Conservation (phyloP, 2,888 invertebrate species). For the Neoaliturus tenellus region DNA sequence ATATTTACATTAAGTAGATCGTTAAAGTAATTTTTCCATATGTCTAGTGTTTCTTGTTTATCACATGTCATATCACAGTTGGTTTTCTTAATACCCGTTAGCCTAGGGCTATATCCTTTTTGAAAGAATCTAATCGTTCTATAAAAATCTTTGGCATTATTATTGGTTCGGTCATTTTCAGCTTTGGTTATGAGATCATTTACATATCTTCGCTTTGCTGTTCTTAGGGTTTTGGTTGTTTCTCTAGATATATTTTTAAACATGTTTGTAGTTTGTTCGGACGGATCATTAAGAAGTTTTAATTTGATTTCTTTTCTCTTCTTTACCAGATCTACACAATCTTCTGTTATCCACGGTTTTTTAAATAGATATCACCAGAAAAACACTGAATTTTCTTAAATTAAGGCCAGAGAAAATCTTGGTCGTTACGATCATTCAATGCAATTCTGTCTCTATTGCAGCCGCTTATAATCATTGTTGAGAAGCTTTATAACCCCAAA, state of each 20-base stretch:
- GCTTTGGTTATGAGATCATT: conserved; percentile 30
- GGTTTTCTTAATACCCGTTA: conserved; percentile 3
- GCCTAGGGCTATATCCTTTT: conserved; percentile 17
- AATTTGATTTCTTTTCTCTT: too few species aligned
- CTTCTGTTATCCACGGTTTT: too few species aligned
- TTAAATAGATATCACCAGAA: too few species aligned
- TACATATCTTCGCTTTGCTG: conserved; percentile 4
- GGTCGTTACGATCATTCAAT: too few species aligned
- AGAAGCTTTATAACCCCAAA: too few species aligned
- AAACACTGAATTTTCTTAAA: too few species aligned
- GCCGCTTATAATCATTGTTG: too few species aligned
- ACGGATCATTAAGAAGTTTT: background rate
- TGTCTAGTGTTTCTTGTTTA: conserved; percentile 77
- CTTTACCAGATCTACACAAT: too few species aligned
- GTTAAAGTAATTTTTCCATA: conserved; percentile 23
- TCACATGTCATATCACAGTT: conserved; percentile 72
- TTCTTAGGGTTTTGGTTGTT: background rate
- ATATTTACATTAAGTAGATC: conserved; percentile 21
- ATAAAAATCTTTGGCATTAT: conserved; percentile 44
- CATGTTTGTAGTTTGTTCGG: background rate
- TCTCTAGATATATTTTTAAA: background rate
- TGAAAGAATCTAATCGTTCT: conserved; percentile 44
- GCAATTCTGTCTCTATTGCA: too few species aligned
- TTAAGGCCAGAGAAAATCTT: too few species aligned
- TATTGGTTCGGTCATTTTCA: conserved; percentile 29